Base-by-base conservation (phyloP, 2,888 invertebrate species). In the Stenolophus ochropezus region DNA sequence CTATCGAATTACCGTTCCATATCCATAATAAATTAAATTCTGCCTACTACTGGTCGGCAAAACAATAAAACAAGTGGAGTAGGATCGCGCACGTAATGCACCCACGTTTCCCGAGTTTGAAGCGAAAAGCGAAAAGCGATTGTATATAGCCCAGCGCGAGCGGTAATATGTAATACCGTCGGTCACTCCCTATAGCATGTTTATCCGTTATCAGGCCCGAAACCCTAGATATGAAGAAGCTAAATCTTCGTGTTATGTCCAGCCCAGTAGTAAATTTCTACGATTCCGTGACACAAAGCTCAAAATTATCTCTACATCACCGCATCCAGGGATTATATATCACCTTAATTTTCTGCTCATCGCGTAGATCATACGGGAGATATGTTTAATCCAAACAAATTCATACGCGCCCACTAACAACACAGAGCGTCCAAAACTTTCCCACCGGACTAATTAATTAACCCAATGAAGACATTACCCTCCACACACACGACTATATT, bases 171-270 rank as follows among this genome's bases (percentile, higher is more conserved):
- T 69, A 69, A 69, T 69, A 69, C 16, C 21, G 8, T 23, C 51
- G 79, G 79, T 79, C 79, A 79, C 79, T 79, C 79, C 79, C 79
- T 69, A 49, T 79, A 79, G 79, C 79, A 79, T 79, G 79, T 69
- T 79, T 79, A 79, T 79, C 79, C 33, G 79, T 79, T 79, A 79
- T 79, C 79, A 79, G 61, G 65, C 78, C 79, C 53, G 33, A 79
- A 69, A 69, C 51, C 65, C 25, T 79, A 79, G 79, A 79, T 79
- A 79, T 79, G 79, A 79, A 79, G 79, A 79, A 79, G 51, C 69
- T 79, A 79, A 79, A 79, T 79, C 79, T 79, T 79, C 79, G 79
- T 79, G 79, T 79, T 79, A 79, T 79, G 79, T 79, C 69, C 79
- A 69, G 51, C 69, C 79, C 79, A 69, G 79, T 69, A 53, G 79